Percentiles rank a stretch among this genome's conserved stretches.
Evolutionary conservation across 2,797 vertebrate species (phyloP).

Genomic region (Characodon lateralis): DNA sequence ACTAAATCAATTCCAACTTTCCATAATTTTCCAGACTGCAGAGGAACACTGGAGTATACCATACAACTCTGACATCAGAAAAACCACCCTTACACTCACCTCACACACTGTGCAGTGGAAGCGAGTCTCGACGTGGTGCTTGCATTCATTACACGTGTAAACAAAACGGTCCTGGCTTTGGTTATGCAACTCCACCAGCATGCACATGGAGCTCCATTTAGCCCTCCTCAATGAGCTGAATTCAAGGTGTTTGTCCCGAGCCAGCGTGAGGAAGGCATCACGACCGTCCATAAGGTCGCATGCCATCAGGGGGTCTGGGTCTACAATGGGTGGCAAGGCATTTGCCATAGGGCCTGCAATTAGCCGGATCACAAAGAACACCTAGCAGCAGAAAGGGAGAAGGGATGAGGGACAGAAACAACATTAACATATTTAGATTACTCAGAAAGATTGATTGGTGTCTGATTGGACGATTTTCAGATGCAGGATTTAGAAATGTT

Average conservation of each 20-base stretch:
- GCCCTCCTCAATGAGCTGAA: slow-evolving; percentile 95
- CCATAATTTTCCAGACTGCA: background rate
- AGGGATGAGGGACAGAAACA: background rate
- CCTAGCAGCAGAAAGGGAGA: slow-evolving; percentile 71
- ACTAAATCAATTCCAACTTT: no score
- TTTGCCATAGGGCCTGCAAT: slow-evolving; percentile 93
- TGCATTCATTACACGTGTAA: slow-evolving; percentile 98
- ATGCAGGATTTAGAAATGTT: background rate
- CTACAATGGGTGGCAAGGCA: slow-evolving; percentile 90
- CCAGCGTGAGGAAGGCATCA: slow-evolving; percentile 94
- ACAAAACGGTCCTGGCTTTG: slow-evolving; percentile 99
- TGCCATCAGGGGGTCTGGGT: slow-evolving; percentile 91
- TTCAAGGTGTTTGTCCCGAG: slow-evolving; percentile 96
- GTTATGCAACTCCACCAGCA: slow-evolving; percentile 97
- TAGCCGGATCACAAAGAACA: slow-evolving; percentile 97
- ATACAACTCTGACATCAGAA: background rate
- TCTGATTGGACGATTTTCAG: background rate
- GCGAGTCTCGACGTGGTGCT: slow-evolving; percentile 95
- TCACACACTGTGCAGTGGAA: slow-evolving; percentile 98
- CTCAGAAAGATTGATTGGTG: background rate
- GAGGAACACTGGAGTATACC: background rate
- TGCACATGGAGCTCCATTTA: slow-evolving; percentile 97
- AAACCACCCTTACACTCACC: slow-evolving; percentile 74
- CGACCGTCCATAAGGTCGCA: slow-evolving; percentile 98
- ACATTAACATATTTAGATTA: background rate